phyloP scores from a whole-genome alignment of 1,140 invertebrate genomes.

The Ostrea edulis region DNA sequence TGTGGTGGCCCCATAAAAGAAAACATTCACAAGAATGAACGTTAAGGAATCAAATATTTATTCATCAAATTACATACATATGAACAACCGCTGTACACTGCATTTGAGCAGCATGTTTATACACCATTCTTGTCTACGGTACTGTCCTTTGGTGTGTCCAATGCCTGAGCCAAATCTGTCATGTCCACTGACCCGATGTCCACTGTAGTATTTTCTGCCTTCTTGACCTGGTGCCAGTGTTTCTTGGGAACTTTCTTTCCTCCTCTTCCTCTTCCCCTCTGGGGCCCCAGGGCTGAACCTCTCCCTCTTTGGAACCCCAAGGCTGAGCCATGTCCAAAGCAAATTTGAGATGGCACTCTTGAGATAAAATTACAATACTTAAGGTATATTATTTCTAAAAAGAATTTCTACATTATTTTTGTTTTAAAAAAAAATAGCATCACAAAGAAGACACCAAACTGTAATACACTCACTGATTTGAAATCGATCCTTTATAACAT shows the following conservation, averaged over 20 bases:
- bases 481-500: no score
- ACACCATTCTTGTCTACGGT: neutral
- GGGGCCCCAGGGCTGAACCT: slow-evolving; percentile 57
- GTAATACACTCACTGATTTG: no score
- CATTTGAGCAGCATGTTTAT: neutral
- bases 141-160: slow-evolving; percentile 41
- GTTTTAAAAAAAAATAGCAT: no score
- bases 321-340: slow-evolving; percentile 66
- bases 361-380: slow-evolving; percentile 38
- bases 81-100: neutral
- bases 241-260: slow-evolving; percentile 36
- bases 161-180: slow-evolving; percentile 58
- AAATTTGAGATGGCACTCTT: slow-evolving; percentile 67
- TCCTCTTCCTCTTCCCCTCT: slow-evolving; percentile 47
- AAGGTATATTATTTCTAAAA: neutral
- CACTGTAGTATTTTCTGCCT: slow-evolving; percentile 51
- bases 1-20: no score
- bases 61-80: neutral
- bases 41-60: neutral
- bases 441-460: no score
- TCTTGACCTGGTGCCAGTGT: slow-evolving; percentile 61
- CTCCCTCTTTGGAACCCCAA: slow-evolving; percentile 61
- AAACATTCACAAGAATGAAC: no score
- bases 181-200: slow-evolving; percentile 66
- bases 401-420: no score